Evolutionary conservation across 2,888 invertebrate genomes (phyloP), one percentile per base, ranked within the genome.

Genomic region (Drosophila stalkeri): DNA sequence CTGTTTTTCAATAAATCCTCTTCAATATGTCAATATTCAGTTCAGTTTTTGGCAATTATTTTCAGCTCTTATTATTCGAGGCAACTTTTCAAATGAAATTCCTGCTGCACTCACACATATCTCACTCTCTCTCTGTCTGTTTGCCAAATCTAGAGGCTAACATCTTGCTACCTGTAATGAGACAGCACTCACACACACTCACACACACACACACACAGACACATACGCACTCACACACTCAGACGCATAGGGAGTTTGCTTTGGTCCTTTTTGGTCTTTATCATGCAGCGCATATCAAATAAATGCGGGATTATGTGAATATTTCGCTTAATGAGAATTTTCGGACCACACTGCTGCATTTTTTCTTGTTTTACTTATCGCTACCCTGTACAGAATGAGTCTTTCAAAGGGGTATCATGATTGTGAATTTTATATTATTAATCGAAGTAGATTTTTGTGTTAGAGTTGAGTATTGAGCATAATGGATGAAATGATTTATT

Each of bases 231-330:
- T 18, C 14, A 35, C 46, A 39, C 18, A 14, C 31, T 37, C 20
- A 37, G 8, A 31, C 11, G 12, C 31, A 16, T n/a, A 5, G 49
- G 31, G 12, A 31, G 49, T 67, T 72, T 44, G 31, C 44, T 55
- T 63, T 59, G 70, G 66, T 78, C 68, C 72, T 73, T 57, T 49
- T 49, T 49, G 59, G 64, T 82, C 63, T 67, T 77, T 90, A 87
- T 90, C 89, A 66, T 70, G 71, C 64, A 72, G 67, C 79, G 87
- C 87, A 87, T 87, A 87, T 87, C 87, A 87, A 87, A 87, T 90
- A 87, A 87, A 87, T 87, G 87, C 89, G 87, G 87, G 90, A 87
- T 87, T 87, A 90, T 87, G 87, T 90, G 87, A 87, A 89, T 87
- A 85, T 87, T 87, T 87, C 90, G 83, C 82, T 90, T 90, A 87